Evolutionary conservation across 2,113 vertebrate species (phyloP).

Genomic region (Calyptomena viridis): DNA sequence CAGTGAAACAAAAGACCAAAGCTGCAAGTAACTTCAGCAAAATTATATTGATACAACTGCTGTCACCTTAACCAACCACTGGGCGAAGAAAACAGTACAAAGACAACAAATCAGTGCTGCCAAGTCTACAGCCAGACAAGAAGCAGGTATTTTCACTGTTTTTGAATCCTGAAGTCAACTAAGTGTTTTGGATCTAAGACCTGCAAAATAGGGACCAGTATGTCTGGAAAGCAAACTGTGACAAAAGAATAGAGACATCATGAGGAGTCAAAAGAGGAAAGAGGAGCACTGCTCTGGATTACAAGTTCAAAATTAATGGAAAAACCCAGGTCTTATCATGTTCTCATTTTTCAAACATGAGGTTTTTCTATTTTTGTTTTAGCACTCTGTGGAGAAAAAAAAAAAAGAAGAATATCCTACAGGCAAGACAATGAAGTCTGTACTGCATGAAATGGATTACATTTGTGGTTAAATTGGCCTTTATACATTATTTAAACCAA

Average conservation of each 20-base stretch:
- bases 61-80: neutral
- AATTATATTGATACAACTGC: neutral
- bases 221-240: neutral
- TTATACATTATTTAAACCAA: neutral
- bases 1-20: neutral
- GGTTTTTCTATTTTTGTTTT: conserved; percentile 3
- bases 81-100: neutral
- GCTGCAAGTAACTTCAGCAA: neutral
- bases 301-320: neutral
- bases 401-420: neutral
- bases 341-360: neutral
- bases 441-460: neutral
- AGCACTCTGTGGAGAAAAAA: neutral
- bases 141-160: neutral
- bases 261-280: neutral
- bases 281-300: neutral
- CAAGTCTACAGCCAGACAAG: neutral
- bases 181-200: neutral
- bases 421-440: neutral
- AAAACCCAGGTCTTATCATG: neutral
- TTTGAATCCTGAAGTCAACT: neutral
- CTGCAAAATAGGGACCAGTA: neutral
- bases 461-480: neutral
- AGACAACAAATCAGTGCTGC: neutral
- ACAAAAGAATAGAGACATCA: neutral